Conservation (phyloP, 2,888 invertebrate species). For the Erebia ligea region DNA sequence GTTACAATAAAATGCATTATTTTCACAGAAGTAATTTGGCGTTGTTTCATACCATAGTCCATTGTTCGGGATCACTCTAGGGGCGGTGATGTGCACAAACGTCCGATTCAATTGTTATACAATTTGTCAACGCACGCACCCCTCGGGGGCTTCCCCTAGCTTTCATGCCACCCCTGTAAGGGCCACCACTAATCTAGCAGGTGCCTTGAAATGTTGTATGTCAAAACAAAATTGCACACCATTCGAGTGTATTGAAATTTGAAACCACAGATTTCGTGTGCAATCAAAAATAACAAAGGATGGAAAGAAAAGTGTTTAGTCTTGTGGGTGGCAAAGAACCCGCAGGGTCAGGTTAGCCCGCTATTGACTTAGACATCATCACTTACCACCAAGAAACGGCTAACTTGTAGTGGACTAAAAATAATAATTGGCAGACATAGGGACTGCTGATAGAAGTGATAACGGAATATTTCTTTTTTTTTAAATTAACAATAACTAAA, state of each 20-base stretch:
- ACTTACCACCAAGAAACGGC: too few relatives aligned
- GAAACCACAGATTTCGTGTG: not conserved
- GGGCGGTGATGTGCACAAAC: slow-evolving; percentile 39
- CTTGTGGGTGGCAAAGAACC: too few relatives aligned
- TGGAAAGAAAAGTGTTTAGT: too few relatives aligned
- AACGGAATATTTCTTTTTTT: too few relatives aligned
- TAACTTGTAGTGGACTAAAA: too few relatives aligned
- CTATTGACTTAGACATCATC: too few relatives aligned
- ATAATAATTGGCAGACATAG: too few relatives aligned
- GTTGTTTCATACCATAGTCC: slow-evolving; percentile 4
- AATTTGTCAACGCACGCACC: slow-evolving; percentile 63
- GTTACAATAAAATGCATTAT: not conserved
- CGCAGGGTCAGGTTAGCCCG: too few relatives aligned
- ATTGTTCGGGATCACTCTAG: not conserved
- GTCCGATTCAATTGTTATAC: slow-evolving; percentile 60
- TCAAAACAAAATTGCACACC: slow-evolving; percentile 14
- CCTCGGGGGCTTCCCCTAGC: slow-evolving; percentile 40
- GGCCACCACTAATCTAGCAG: slow-evolving; percentile 31
- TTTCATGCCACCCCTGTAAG: slow-evolving; percentile 29
- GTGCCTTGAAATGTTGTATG: slow-evolving; percentile 23
- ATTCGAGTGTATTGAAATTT: not conserved
- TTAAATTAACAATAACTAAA: too few relatives aligned
- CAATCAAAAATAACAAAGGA: too few relatives aligned
- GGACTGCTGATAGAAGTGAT: too few relatives aligned
- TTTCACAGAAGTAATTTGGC: not conserved